phyloP scores from a whole-genome alignment of 2,113 vertebrate genomes.

The Petromus typicus region DNA sequence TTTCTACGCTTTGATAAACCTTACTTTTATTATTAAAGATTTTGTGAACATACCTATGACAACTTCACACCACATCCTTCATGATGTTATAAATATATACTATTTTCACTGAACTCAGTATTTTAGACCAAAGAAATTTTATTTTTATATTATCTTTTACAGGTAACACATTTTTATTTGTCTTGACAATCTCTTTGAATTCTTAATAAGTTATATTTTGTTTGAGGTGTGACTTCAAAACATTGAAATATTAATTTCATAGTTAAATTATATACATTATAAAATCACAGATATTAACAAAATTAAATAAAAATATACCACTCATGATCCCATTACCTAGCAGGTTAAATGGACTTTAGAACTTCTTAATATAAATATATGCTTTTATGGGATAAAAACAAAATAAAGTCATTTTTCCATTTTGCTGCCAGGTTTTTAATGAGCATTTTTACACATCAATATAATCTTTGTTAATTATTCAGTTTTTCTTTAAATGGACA shows the following conservation, averaged over 20 bases:
- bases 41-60: neutral
- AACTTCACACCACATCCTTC: neutral
- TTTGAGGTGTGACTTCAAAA: neutral
- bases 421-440: neutral
- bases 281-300: neutral
- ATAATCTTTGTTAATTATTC: neutral
- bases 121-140: neutral
- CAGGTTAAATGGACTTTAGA: neutral
- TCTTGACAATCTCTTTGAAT: neutral
- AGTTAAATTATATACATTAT: neutral
- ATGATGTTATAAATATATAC: neutral
- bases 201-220: slow-evolving; percentile 27
- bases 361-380: neutral
- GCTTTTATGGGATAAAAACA: neutral
- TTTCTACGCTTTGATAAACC: neutral
- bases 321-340: neutral
- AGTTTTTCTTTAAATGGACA: neutral
- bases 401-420: neutral
- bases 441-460: neutral
- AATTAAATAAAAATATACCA: neutral
- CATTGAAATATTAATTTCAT: neutral
- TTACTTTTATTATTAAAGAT: slow-evolving; percentile 24
- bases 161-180: neutral
- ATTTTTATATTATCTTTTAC: neutral
- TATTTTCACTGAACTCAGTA: neutral